Base-by-base conservation (phyloP, 1,140 invertebrate genomes). In the Papilio machaon region DNA sequence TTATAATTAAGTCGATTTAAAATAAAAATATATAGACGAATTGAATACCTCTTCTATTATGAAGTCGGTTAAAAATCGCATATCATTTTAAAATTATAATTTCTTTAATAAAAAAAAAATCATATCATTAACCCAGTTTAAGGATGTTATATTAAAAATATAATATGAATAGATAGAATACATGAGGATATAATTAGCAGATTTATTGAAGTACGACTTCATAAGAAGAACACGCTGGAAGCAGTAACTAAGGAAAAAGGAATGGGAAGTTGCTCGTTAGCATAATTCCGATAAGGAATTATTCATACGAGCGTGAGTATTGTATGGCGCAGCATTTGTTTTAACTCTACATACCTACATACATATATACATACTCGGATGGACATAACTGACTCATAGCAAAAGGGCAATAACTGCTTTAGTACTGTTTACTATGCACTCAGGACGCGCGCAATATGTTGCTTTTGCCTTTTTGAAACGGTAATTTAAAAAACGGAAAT, bases 371-470 rank as follows among this genome's bases (percentile, higher is more conserved):
- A 46, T 47, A 52, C 11, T 52, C n/a, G 52, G n/a, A 15, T 17
- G 49, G n/a, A 46, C 35, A 67, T 67, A 43, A 79, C 54, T 77
- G 76, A 58, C 17, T 79, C 77, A 60, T 43, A 78, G 23, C 5
- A 60, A 47, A 79, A 79, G 58, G 58, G 77, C 77, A 79, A 79
- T 79, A 79, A 79, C 58, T 79, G 77, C 77, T 67, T 79, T 79
- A 79, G 76, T 78, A 38, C 38, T 79, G 77, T 79, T 79, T 79
- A 79, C 77, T 47, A 43, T 79, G 43, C 58, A 47, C 77, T 79
- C 43, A 2, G 77, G 77, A 64, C 43, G 77, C 38, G 58, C 76
- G 58, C n/a, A 10, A n/a, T 46, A 30, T 30, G 54, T 79, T 79
- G 60, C 23, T 19, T 79, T 79, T 79, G 77, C 77, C 77, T 79